Evolutionary conservation across 2,888 invertebrate genomes (phyloP), one percentile per base, ranked within the genome.

Genomic region (Coenonympha arcania): DNA sequence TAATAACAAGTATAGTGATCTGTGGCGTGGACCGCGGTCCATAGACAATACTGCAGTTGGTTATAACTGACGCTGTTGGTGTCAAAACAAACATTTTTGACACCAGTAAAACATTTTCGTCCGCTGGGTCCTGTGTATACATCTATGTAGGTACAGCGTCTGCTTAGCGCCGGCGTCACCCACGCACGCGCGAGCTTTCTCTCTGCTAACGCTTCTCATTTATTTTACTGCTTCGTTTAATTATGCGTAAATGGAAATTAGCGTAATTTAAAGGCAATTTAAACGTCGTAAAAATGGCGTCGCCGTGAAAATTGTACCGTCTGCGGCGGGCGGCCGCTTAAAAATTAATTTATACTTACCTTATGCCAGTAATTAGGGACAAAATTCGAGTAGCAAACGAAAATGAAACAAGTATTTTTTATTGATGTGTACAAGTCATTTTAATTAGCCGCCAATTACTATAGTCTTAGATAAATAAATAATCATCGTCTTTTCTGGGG

Each of bases 211-310:
- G 33, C 33, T 33, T 15, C 43, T 33, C 39, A 43, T 43, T 43
- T 33, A 43, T 43, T 43, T 43, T 33, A 43, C 43, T 6, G 43
- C 28, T 43, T 43, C 22, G 43, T 43, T 43, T 31, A 43, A 43
- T 43, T 43, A 43, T 43, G 43, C 43, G 43, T 43, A 43, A 43
- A 43, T 43, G 43, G 30, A 43, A 43, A 43, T 43, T 43, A 33
- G 31, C 22, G 31, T 43, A 33, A 43, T 43, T 43, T 43, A 43
- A 43, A 33, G 31, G 43, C 43, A 43, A 43, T 43, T 43, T 19
- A 31, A 43, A 33, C 31, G 18, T 43, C 43, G 43, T 43, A 43
- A 43, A 43, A 41, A 41, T 41, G 30, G 28, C 30, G 41, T 28
- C 41, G 41, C 19, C 30, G 19, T 41, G 30, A 41, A 41, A 41